A percentile compares a stretch with the other conserved stretches of the same genome.
Conservation (phyloP, 2,797 vertebrate species). For the Tokudaia tokunoshimensis region DNA sequence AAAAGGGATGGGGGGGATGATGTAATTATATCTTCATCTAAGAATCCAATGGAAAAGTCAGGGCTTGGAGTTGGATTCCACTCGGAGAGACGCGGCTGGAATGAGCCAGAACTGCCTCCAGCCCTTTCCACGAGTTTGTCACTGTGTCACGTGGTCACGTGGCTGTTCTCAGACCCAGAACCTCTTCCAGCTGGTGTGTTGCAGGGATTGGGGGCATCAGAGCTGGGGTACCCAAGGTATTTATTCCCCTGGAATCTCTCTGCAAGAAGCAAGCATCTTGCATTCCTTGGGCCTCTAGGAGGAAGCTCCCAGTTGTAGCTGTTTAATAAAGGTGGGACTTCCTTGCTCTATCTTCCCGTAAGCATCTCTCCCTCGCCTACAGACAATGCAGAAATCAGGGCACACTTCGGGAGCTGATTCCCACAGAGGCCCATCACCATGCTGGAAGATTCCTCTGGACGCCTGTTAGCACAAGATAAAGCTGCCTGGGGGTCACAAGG, state of each 20-base stretch:
- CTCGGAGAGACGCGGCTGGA: background rate
- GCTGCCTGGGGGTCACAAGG: conserved; percentile 70
- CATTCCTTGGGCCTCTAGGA: background rate
- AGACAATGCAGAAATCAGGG: conserved; percentile 42
- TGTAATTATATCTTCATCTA: background rate
- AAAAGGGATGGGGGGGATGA: background rate
- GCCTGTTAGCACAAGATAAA: conserved; percentile 84
- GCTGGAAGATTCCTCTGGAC: conserved; percentile 12
- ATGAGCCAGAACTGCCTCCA: background rate
- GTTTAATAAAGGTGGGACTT: background rate
- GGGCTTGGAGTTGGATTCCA: background rate
- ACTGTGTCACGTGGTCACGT: background rate
- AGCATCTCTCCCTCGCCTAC: conserved; percentile 12
- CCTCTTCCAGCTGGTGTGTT: background rate
- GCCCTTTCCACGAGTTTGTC: fast-evolving
- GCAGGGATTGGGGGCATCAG: background rate
- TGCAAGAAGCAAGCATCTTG: background rate
- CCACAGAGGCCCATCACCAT: background rate
- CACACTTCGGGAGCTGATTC: conserved; percentile 15
- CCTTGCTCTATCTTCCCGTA: fast-evolving
- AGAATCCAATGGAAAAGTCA: background rate
- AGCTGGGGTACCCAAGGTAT: background rate
- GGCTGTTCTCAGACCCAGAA: background rate
- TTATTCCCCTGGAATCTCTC: background rate
- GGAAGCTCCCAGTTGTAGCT: background rate